Evolutionary conservation across 2,888 invertebrate species (phyloP), one percentile per base, ranked within the genome.

Genomic region (Trichopria drosophilae): DNA sequence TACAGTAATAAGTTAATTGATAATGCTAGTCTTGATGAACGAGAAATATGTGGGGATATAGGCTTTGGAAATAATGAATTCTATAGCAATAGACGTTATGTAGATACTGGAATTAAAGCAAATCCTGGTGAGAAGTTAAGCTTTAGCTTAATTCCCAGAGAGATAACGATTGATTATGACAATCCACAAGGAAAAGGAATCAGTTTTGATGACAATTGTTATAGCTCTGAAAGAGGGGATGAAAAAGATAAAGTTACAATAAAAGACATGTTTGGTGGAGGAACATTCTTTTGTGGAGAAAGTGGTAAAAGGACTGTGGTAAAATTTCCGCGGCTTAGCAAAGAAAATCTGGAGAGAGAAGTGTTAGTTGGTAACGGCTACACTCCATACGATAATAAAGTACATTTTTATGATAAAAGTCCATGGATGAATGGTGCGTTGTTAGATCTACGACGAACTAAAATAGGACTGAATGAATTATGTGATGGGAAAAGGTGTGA

Each of bases 161-260:
- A 50, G 35, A 43, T 50, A 50, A 50, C 3, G 41, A 50, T 50
- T 43, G 43, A 50, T 50, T 50, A 43, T 13, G 37, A 50, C 43
- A 50, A 50, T 13, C 49, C 43, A 29, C 36, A n/a, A 43, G 37
- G 43, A 12, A 43, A 43, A 13, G 49, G 44, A 6, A 44, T 50
- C 44, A 50, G 36, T 31, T 50, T 50, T 50, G 50, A 50, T 50
- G 44, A 44, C 50, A 50, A 50, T 50, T 50, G 44, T 44, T 50
- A 50, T 44, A 42, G 16, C 15, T 23, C 42, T 49, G 36, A n/a
- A 36, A 42, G 42, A 48, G 13, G 13, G 13, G 46, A 28, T 13
- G 26, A 28, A 26, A 40, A 40, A 28, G 22, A 35, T 5, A 48
- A 48, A 41, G 48, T 18, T 16, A 26, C 48, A 28, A 36, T 19